phyloP scores from a whole-genome alignment of 2,888 invertebrate species.

The Bombylius major region DNA sequence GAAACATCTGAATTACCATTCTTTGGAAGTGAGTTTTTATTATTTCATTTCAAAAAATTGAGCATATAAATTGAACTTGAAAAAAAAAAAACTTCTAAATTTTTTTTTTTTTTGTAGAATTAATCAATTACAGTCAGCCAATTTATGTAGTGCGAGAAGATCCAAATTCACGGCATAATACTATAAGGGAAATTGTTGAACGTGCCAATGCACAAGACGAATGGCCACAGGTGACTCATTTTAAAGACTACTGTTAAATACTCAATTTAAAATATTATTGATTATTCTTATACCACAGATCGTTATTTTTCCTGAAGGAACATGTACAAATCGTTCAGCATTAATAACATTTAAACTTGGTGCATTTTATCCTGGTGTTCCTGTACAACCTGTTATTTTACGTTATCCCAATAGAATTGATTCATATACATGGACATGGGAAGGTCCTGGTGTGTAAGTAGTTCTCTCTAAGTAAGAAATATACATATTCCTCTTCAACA shows the following conservation, averaged over 20 bases:
- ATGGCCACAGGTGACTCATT: constrained; percentile 67
- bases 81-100: no score
- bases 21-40: constrained; percentile 68
- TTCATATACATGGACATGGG: constrained; percentile 90
- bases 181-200: constrained; percentile 76
- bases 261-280: background rate
- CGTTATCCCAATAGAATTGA: constrained; percentile 81
- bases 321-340: constrained; percentile 87
- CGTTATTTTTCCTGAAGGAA: constrained; percentile 91
- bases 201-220: constrained; percentile 70
- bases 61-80: background rate
- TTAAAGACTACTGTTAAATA: background rate
- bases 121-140: constrained; percentile 89
- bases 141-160: constrained; percentile 90
- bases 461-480: background rate
- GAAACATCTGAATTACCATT: constrained; percentile 71
- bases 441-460: constrained; percentile 85
- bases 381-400: constrained; percentile 88
- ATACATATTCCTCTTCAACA: constrained; percentile 2
- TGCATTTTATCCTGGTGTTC: constrained; percentile 90
- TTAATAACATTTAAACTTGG: constrained; percentile 83
- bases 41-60: no score
- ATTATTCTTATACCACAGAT: constrained; percentile 41
- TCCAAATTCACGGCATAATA: constrained; percentile 80
- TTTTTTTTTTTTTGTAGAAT: constrained; percentile 45